Conservation (phyloP, 2,113 vertebrate species). For the Chitala chitala region DNA sequence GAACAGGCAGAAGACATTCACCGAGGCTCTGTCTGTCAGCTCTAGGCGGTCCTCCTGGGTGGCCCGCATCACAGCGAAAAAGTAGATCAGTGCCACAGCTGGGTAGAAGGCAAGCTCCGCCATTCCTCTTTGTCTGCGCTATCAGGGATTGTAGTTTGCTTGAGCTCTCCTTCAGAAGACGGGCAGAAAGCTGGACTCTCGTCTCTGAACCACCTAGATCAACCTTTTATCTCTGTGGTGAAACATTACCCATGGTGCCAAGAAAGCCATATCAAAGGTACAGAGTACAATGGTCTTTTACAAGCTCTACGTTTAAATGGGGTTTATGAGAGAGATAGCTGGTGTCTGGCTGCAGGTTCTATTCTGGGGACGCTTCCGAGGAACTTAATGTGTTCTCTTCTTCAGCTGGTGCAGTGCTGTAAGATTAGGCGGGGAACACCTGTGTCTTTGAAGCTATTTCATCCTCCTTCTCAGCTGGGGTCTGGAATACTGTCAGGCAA, state of each 20-base stretch:
- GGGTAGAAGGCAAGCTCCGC: slow-evolving; percentile 64
- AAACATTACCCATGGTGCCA: slow-evolving; percentile 57
- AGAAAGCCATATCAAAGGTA: slow-evolving; percentile 22
- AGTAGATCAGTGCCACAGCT: slow-evolving; percentile 63
- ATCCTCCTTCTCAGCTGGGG: background rate
- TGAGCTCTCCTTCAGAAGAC: background rate
- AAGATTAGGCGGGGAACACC: slow-evolving; percentile 26
- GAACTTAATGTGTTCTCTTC: background rate
- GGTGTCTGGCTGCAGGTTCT: slow-evolving; percentile 22
- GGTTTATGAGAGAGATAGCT: slow-evolving; percentile 22
- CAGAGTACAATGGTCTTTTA: slow-evolving; percentile 27
- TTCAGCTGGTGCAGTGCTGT: slow-evolving; percentile 8
- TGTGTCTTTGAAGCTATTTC: slow-evolving; percentile 8
- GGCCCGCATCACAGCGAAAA: slow-evolving; percentile 61
- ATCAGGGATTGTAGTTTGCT: background rate
- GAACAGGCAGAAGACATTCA: slow-evolving; percentile 72
- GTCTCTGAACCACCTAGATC: slow-evolving; percentile 1
- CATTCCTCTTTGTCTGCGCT: slow-evolving; percentile 38
- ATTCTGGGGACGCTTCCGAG: slow-evolving; percentile 26
- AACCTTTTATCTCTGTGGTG: slow-evolving; percentile 60
- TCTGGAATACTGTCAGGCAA: background rate
- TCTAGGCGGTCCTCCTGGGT: slow-evolving; percentile 50
- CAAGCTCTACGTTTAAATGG: slow-evolving; percentile 15
- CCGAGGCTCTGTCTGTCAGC: slow-evolving; percentile 59
- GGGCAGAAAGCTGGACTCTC: background rate